Evolutionary conservation across 2,113 vertebrate species (phyloP).

Genomic region (Elachura formosa): DNA sequence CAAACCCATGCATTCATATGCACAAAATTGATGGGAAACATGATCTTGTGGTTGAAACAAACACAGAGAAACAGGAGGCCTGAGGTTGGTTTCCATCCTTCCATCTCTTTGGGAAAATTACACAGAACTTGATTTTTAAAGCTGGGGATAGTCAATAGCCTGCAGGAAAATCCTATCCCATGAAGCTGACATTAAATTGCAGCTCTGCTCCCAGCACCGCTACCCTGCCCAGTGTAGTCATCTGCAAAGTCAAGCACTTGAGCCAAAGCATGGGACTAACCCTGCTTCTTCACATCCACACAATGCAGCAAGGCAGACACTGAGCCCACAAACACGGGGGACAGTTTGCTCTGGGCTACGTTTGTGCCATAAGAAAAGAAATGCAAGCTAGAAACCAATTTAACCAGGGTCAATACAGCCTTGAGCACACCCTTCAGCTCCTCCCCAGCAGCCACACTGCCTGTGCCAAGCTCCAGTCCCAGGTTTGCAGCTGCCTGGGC

Average conservation of each 20-base stretch:
- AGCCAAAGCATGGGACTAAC: not conserved
- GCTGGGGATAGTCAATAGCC: not conserved
- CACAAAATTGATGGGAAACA: not conserved
- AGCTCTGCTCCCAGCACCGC: not conserved
- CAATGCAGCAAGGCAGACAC: rapidly evolving
- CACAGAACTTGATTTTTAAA: not conserved
- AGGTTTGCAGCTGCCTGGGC: not conserved
- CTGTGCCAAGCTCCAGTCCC: not conserved
- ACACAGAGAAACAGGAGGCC: not conserved
- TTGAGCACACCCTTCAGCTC: not conserved
- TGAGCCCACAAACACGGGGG: not conserved
- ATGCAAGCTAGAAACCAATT: not conserved
- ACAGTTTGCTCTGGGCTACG: rapidly evolving
- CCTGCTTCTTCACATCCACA: not conserved
- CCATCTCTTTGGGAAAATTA: not conserved
- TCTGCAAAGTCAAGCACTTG: not conserved
- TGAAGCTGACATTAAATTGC: rapidly evolving
- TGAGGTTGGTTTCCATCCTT: not conserved
- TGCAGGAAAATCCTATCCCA: not conserved
- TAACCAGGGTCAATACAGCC: not conserved
- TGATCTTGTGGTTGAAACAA: not conserved
- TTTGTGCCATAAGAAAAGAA: not conserved
- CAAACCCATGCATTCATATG: not conserved
- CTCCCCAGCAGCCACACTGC: not conserved
- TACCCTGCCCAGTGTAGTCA: rapidly evolving